Evolutionary conservation across 2,888 invertebrate species (phyloP).

Genomic region (Megastigmus dorsalis): DNA sequence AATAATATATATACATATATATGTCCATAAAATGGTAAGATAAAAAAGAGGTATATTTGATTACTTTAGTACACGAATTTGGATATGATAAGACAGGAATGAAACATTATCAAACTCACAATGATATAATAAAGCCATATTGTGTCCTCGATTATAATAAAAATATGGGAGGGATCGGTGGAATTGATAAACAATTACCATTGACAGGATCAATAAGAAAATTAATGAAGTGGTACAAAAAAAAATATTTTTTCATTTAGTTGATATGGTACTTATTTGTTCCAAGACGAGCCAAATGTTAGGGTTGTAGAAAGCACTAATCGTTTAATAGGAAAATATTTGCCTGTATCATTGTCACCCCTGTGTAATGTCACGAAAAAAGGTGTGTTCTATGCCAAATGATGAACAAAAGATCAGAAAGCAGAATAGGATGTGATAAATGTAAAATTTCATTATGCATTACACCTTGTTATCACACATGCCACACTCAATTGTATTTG

Average conservation of each 20-base stretch:
- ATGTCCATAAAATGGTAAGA: slow-evolving; percentile 1
- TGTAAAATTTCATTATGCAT: too few species aligned
- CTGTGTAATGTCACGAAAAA: too few species aligned
- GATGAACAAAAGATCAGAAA: too few species aligned
- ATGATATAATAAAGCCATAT: slow-evolving; percentile 1
- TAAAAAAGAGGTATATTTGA: slow-evolving; percentile 20
- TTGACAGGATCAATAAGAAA: not conserved
- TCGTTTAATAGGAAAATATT: too few species aligned
- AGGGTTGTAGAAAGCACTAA: too few species aligned
- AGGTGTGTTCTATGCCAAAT: too few species aligned
- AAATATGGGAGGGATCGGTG: not conserved
- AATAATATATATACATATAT: too few species aligned
- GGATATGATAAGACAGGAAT: not conserved
- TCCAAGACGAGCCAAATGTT: not conserved
- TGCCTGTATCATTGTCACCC: too few species aligned
- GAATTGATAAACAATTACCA: not conserved
- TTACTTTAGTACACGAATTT: slow-evolving; percentile 5
- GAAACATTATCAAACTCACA: not conserved
- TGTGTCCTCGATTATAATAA: not conserved
- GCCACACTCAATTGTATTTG: too few species aligned
- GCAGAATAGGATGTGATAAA: too few species aligned
- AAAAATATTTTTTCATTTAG: not conserved
- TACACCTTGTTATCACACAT: too few species aligned
- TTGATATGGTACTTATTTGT: not conserved
- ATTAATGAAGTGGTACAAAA: too few species aligned